phyloP scores from a whole-genome alignment of 2,888 invertebrate species.

The Scotopteryx bipunctaria region DNA sequence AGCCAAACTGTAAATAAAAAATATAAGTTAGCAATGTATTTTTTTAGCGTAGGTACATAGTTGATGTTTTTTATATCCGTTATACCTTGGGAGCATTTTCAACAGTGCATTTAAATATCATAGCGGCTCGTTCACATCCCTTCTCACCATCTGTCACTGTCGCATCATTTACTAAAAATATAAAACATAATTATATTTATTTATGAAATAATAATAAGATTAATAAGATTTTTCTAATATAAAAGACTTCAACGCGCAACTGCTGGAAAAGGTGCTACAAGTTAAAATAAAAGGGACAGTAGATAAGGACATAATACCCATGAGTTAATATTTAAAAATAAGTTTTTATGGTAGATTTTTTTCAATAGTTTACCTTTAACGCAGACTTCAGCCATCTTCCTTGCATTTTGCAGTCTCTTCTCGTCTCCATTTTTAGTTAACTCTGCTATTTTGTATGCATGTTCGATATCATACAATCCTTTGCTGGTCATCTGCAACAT shows the following conservation, averaged over 20 bases:
- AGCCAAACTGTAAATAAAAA: slow-evolving; percentile 62
- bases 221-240: neutral
- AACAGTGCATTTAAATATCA: slow-evolving; percentile 64
- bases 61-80: neutral
- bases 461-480: slow-evolving; percentile 57
- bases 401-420: slow-evolving; percentile 58
- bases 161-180: slow-evolving; percentile 59
- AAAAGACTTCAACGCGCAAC: slow-evolving; percentile 10
- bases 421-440: slow-evolving; percentile 61
- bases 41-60: too few relatives aligned
- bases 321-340: too few relatives aligned
- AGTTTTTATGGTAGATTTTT: neutral
- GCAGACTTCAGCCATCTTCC: slow-evolving; percentile 63
- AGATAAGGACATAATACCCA: too few relatives aligned
- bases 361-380: slow-evolving; percentile 52
- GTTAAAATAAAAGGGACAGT: too few relatives aligned
- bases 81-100: slow-evolving; percentile 67
- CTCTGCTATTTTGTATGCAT: slow-evolving; percentile 62
- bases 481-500: slow-evolving; percentile 53
- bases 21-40: too few relatives aligned
- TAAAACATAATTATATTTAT: slow-evolving; percentile 2
- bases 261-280: too few relatives aligned
- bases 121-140: slow-evolving; percentile 69
- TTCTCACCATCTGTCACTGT: slow-evolving; percentile 64
- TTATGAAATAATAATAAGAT: too few relatives aligned